A percentile compares a stretch with the other conserved stretches of the same genome.
Evolutionary conservation across 2,888 invertebrate species (phyloP).

Genomic region (Drosophila villosipedis): DNA sequence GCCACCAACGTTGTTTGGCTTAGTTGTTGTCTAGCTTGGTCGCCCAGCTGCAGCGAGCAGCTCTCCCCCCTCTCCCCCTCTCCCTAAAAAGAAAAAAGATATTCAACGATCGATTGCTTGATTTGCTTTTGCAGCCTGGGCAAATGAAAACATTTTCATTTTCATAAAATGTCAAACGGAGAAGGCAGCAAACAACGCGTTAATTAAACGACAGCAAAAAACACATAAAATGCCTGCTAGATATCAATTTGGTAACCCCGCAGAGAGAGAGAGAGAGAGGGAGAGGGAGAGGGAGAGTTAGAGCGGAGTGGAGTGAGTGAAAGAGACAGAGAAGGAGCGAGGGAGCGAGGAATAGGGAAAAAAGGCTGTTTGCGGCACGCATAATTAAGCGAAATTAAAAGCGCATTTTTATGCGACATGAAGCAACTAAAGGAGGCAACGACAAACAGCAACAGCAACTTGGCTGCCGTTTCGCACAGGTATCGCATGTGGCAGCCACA

Average conservation of each 20-base stretch:
- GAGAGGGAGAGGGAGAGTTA: neutral
- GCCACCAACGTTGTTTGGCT: slow-evolving; percentile 56
- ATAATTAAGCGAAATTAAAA: slow-evolving; percentile 79
- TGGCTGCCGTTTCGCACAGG: slow-evolving; percentile 72
- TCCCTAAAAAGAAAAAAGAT: neutral
- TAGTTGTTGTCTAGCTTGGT: slow-evolving; percentile 15
- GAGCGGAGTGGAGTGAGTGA: neutral
- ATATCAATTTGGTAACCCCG: slow-evolving; percentile 61
- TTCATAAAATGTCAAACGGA: slow-evolving; percentile 68
- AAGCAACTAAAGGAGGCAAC: slow-evolving; percentile 48
- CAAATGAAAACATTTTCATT: slow-evolving; percentile 77
- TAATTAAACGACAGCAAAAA: slow-evolving; percentile 68
- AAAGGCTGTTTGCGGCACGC: slow-evolving; percentile 46
- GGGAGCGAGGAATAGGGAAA: neutral
- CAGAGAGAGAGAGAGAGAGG: too few species aligned
- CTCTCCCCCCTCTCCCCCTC: neutral
- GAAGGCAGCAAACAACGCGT: slow-evolving; percentile 52
- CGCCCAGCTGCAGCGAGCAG: slow-evolving; percentile 21
- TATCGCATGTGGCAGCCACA: slow-evolving; percentile 77
- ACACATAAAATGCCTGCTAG: slow-evolving; percentile 70
- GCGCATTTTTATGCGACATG: slow-evolving; percentile 78
- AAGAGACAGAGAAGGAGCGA: neutral
- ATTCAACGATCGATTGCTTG: slow-evolving; percentile 36
- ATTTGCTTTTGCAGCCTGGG: slow-evolving; percentile 1
- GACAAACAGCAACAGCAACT: slow-evolving; percentile 22